Evolutionary conservation across 2,113 vertebrate species (phyloP).

Genomic region (Corythoichthys intestinalis): DNA sequence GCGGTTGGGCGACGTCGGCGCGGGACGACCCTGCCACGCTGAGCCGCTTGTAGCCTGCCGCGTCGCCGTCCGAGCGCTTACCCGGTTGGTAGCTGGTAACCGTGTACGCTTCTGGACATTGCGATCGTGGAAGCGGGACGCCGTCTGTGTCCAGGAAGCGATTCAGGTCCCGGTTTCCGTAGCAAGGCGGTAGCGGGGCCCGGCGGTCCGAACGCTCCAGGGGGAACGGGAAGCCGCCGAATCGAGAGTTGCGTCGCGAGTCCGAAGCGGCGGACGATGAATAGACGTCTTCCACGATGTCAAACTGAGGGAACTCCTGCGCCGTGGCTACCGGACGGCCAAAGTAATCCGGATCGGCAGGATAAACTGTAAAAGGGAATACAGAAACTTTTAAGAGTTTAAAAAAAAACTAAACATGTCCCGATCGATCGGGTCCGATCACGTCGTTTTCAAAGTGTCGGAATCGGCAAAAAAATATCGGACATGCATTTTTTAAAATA

Average conservation of each 20-base stretch:
- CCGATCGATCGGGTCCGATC: too few relatives aligned
- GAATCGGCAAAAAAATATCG: too few relatives aligned
- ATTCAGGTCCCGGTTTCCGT: slow-evolving; percentile 93
- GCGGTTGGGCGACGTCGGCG: slow-evolving; percentile 67
- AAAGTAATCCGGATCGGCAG: slow-evolving; percentile 85
- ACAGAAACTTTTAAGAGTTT: background rate
- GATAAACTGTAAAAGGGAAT: slow-evolving; percentile 65
- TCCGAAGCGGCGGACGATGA: slow-evolving; percentile 56
- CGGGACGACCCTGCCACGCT: slow-evolving; percentile 91
- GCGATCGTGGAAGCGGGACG: slow-evolving; percentile 70
- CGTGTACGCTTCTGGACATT: slow-evolving; percentile 89
- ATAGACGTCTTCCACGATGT: slow-evolving; percentile 78
- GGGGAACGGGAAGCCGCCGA: slow-evolving; percentile 91
- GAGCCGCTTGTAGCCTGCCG: slow-evolving; percentile 81
- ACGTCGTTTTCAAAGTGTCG: too few relatives aligned
- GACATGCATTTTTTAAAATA: too few relatives aligned
- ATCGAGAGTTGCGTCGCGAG: slow-evolving; percentile 75
- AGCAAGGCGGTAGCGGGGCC: slow-evolving; percentile 89
- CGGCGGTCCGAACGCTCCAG: slow-evolving; percentile 86
- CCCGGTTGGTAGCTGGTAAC: slow-evolving; percentile 94
- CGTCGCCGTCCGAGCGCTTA: slow-evolving; percentile 69
- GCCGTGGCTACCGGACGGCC: slow-evolving; percentile 64
- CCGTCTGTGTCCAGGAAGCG: slow-evolving; percentile 82
- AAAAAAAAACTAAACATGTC: too few relatives aligned
- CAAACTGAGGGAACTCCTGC: slow-evolving; percentile 83